phyloP scores from a whole-genome alignment of 2,797 vertebrate species.

The Acanthiza pusilla region DNA sequence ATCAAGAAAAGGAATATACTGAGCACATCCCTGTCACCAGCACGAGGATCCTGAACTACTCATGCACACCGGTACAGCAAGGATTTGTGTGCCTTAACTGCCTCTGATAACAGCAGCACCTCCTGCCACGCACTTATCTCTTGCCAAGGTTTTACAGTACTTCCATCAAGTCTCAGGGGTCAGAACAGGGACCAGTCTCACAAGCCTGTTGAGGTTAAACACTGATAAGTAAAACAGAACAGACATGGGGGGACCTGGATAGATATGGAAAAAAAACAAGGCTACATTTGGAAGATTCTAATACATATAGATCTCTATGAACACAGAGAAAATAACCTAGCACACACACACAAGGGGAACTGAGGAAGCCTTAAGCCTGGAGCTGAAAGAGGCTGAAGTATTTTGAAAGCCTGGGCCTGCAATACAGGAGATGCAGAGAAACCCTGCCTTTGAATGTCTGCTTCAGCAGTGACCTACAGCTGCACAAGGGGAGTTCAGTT shows the following conservation, averaged over 20 bases:
- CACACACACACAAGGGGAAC: neutral
- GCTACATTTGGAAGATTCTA: neutral
- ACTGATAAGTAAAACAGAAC: neutral
- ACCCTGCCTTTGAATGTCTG: neutral
- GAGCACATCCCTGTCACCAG: neutral
- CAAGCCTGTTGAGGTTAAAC: neutral
- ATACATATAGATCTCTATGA: neutral
- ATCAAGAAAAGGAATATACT: neutral
- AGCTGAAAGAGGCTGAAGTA: neutral
- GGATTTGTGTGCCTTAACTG: neutral
- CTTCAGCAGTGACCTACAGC: neutral
- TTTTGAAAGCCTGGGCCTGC: neutral
- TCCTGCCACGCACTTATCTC: neutral
- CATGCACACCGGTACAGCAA: neutral
- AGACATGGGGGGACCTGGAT: neutral
- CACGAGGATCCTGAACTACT: neutral
- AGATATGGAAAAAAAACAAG: neutral
- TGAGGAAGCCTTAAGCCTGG: neutral
- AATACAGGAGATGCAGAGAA: neutral
- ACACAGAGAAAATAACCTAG: neutral
- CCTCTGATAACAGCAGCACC: neutral
- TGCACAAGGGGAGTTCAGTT: neutral
- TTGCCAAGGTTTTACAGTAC: neutral
- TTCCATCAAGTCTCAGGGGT: neutral
- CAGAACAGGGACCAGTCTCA: neutral